Percentiles rank a stretch among this genome's conserved stretches.
phyloP scores from a whole-genome alignment of 1,140 invertebrate genomes.

The Bursaphelenchus mucronatus region DNA sequence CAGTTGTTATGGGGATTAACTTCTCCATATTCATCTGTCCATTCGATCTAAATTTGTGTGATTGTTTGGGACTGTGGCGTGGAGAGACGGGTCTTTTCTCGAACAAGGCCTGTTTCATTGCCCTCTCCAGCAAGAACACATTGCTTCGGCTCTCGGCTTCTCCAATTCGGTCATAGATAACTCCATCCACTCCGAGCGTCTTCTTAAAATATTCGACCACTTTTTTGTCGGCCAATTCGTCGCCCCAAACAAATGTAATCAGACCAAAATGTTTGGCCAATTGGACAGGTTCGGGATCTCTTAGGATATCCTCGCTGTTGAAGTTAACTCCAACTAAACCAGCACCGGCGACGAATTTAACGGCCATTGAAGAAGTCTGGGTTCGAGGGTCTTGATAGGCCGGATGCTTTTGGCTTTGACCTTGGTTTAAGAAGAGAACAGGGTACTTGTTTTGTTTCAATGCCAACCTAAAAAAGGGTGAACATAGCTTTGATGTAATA shows the following conservation, averaged over 20 bases:
- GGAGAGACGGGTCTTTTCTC: conserved; percentile 15
- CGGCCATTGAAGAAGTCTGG: conserved; percentile 47
- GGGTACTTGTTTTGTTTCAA: conserved; percentile 59
- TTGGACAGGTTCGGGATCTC: conserved; percentile 41
- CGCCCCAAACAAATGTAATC: conserved; percentile 59
- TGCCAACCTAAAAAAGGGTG: conserved; percentile 41
- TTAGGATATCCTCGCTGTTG: conserved; percentile 53
- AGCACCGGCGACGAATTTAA: conserved; percentile 50
- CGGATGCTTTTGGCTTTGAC: conserved; percentile 42
- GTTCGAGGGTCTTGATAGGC: conserved; percentile 50
- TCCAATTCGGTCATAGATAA: conserved; percentile 56
- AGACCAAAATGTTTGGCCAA: conserved; percentile 54
- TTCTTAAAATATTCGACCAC: conserved; percentile 59
- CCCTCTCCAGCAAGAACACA: conserved; percentile 41
- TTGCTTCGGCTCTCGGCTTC: conserved; percentile 37
- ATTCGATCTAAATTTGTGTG: conserved; percentile 1
- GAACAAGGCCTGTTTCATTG: conserved; percentile 32
- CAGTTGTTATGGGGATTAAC: neutral
- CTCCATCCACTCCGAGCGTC: conserved; percentile 52
- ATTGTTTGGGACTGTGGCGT: conserved; percentile 11
- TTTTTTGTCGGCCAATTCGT: conserved; percentile 53
- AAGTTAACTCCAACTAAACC: conserved; percentile 58
- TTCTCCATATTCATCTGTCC: conserved; percentile 4
- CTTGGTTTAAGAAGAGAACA: conserved; percentile 57
- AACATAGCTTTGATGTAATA: neutral